Evolutionary conservation across 2,113 vertebrate genomes (phyloP).

Genomic region (Callionymus lyra): DNA sequence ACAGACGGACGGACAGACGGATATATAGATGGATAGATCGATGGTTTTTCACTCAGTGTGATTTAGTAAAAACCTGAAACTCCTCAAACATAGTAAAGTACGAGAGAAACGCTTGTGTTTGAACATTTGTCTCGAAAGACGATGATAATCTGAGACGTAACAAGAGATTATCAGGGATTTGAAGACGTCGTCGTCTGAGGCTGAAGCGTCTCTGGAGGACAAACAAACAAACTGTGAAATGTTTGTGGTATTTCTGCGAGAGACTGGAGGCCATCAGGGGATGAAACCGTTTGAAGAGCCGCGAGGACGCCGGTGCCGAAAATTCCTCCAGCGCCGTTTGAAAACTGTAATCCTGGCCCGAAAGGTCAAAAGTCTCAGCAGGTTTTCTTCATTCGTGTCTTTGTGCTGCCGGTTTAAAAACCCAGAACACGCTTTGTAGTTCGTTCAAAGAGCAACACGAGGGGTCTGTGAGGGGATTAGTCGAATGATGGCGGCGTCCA

Average conservation of each 20-base stretch:
- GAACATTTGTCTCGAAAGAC: too few species aligned
- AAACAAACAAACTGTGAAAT: constrained; percentile 2
- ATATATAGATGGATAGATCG: too few species aligned
- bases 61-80: too few species aligned
- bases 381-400: constrained; percentile 64
- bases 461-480: constrained; percentile 69
- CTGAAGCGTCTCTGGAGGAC: background rate
- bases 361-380: constrained; percentile 68
- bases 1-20: too few species aligned
- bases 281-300: constrained; percentile 50
- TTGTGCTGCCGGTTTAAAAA: constrained; percentile 59
- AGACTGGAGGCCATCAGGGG: constrained; percentile 41
- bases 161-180: too few species aligned
- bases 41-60: too few species aligned
- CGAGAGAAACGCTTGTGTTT: too few species aligned
- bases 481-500: constrained; percentile 53
- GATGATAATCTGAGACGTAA: too few species aligned
- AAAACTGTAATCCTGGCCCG: constrained; percentile 61
- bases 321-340: constrained; percentile 63
- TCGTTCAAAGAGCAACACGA: constrained; percentile 63
- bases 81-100: too few species aligned
- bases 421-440: constrained; percentile 65
- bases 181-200: too few species aligned
- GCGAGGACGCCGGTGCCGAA: constrained; percentile 42
- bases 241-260: constrained; percentile 52